Base-by-base conservation (phyloP, 2,888 invertebrate genomes). In the Panzeria rudis region DNA sequence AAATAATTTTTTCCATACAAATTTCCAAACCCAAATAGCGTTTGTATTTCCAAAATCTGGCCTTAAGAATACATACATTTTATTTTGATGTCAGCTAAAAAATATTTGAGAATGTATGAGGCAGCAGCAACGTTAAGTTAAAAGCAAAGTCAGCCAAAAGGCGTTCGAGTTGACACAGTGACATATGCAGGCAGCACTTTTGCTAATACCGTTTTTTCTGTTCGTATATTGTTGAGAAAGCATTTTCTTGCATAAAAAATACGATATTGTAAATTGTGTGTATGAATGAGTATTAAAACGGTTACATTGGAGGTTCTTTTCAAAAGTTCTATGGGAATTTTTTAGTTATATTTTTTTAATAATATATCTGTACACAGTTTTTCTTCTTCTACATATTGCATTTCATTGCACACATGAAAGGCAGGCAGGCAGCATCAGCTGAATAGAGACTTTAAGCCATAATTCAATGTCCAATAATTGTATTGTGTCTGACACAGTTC, bases 71-170 rank as follows among this genome's bases (percentile, higher is more conserved):
- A 1, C 23, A 71, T 71, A 23, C 23, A 23, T 79, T 71, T 9
- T 54, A 25, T 15, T 52, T 1, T 9, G 15, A 3, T 44, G 0
- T n/a, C 0, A 15, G 32, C 1, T 54, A 54, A 15, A 75, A 76
- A 54, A 32, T 8, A 32, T 23, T n/a, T 29, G 23, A 44, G 50
- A n/a, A 68, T 56, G 64, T 61, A 68, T 64, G 56, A 69, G 62
- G 41, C 47, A 64, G 56, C 20, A 35, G 44, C 32, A 66, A 75
- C 50, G 64, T 85, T 69, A 47, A 78, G 59, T 56, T 76, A 77
- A 84, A 81, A 85, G 82, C 82, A 82, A 85, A 82, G 82, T 82
- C 85, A 82, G 85, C 85, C 82, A 79, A 82, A 85, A 85, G 82
- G 82, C 78, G 78, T 82, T 85, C 66, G 59, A 78, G 69, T 76